Evolutionary conservation across 2,888 invertebrate species (phyloP).

Genomic region (Aelia acuminata): DNA sequence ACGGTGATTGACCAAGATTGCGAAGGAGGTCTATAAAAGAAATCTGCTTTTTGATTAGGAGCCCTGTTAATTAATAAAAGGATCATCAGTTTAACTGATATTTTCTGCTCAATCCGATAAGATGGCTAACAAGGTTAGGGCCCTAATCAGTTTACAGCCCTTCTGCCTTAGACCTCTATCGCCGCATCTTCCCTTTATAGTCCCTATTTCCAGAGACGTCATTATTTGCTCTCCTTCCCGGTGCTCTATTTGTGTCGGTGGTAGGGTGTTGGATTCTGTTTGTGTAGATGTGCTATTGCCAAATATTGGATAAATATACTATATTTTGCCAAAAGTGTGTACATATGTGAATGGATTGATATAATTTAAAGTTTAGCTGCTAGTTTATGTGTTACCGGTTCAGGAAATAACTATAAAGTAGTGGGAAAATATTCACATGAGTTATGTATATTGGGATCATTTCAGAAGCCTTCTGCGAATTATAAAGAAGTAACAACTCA

Average conservation of each 20-base stretch:
- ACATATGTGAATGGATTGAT: too few species aligned
- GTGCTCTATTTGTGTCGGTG: not conserved
- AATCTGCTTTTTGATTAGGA: constrained; percentile 56
- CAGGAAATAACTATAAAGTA: too few species aligned
- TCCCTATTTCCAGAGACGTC: constrained; percentile 18
- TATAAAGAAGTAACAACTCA: too few species aligned
- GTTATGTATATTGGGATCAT: too few species aligned
- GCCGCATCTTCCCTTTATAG: constrained; percentile 41
- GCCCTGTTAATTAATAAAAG: constrained; percentile 55
- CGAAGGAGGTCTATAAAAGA: constrained; percentile 22
- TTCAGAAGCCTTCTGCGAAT: too few species aligned
- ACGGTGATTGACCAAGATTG: constrained; percentile 43
- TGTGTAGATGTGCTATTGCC: too few species aligned
- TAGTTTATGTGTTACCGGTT: too few species aligned
- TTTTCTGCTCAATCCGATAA: constrained; percentile 58
- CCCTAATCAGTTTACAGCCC: constrained; percentile 49
- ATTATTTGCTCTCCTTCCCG: constrained; percentile 8
- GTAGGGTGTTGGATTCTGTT: not conserved
- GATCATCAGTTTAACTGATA: constrained; percentile 59
- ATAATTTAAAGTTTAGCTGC: too few species aligned
- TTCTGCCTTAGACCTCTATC: constrained; percentile 1
- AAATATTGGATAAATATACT: too few species aligned
- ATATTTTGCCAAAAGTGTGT: too few species aligned
- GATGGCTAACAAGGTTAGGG: constrained; percentile 46
- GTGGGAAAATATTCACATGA: too few species aligned